Conservation (phyloP, 2,113 vertebrate genomes). For the Hipposideros armiger region DNA sequence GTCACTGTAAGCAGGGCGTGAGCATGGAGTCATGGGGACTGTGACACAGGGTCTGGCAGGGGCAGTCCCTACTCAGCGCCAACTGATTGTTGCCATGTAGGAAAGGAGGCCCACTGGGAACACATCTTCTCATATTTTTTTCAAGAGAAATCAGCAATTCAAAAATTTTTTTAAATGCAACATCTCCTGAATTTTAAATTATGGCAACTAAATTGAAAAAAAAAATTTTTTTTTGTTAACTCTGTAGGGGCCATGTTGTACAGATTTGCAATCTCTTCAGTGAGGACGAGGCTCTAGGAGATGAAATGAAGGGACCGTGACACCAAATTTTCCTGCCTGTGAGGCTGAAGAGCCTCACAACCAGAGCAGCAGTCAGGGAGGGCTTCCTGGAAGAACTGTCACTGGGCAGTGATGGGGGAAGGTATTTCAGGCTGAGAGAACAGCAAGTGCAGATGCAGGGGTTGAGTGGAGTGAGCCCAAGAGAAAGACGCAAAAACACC, state of each 20-base stretch:
- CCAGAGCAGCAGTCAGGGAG: background rate
- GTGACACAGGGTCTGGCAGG: background rate
- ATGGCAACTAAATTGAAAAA: conserved; percentile 26
- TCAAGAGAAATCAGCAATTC: conserved; percentile 51
- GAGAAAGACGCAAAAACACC: background rate
- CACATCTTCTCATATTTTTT: background rate
- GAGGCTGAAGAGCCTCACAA: background rate
- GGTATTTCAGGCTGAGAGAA: background rate
- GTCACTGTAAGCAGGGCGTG: background rate
- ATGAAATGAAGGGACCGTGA: background rate
- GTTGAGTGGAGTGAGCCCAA: background rate
- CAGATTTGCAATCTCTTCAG: background rate
- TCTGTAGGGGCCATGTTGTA: background rate
- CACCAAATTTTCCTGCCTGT: background rate
- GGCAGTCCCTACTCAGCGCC: background rate
- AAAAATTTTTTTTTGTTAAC: background rate
- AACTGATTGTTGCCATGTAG: background rate
- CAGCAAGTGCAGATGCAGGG: background rate
- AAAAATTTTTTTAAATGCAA: conserved; percentile 47
- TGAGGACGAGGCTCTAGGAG: background rate
- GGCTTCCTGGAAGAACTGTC: conserved; percentile 43
- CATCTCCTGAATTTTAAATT: conserved; percentile 31
- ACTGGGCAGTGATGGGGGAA: background rate
- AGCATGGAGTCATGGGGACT: background rate
- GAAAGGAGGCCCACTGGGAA: background rate